Evolutionary conservation across 2,113 vertebrate genomes (phyloP), one percentile per base, ranked within the genome.

Genomic region (Rhinolophus sinicus): DNA sequence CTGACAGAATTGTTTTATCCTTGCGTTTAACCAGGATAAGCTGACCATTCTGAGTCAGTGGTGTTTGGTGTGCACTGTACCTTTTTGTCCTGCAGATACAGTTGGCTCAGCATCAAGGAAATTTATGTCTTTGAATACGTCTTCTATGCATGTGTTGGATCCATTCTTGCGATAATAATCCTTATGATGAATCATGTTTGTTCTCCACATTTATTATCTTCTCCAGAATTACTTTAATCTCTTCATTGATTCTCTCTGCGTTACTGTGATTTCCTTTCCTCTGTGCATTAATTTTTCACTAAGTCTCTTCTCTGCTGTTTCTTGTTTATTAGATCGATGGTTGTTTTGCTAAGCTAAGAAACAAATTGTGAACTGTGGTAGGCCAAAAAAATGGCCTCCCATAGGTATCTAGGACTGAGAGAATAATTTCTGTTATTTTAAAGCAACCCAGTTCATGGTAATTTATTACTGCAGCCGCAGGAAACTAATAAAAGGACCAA

Each of bases 341-440:
- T 77, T 77, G 70, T 72, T 72, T 83, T 85, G 56, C n/a, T 89
- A n/a, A 85, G 58, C 72, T 70, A n/a, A 92, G 65, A 76, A 92
- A 58, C 21, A 90, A 35, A 62, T 44, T 78, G 58, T 91, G 64
- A 93, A 85, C n/a, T 81, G 19, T 95, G 38, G 28, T 90, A 76
- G 76, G 24, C 38, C 38, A 12, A 6, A 62, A 93, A 88, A 87
- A 62, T 90, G 50, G 1, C 16, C 19, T 13, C 33, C 38, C 40
- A 28, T 44, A 90, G 54, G 18, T 62, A 82, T 40, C 44, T 10
- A 44, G 22, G 28, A 80, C 14, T 38, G 9, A 90, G 33, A 50
- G 50, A 69, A 18, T 82, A 33, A 70, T 72, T 64, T 86, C 65
- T 94, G n/a, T 87, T 69, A 2, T 76, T 91, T 76, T 77, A 88